phyloP scores from a whole-genome alignment of 2,888 invertebrate species.

The Prenolepis imparis region DNA sequence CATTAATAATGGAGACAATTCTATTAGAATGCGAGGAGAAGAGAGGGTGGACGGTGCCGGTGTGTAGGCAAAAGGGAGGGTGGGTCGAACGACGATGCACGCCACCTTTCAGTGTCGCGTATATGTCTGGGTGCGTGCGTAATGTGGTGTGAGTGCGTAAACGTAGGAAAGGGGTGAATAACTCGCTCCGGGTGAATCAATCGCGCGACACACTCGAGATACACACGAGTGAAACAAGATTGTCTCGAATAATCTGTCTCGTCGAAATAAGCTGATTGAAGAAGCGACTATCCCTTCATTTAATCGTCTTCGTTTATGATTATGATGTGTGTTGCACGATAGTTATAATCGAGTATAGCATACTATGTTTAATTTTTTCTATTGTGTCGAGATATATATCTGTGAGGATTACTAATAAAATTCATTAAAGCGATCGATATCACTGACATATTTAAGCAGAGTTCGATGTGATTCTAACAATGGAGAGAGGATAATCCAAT shows the following conservation, averaged over 20 bases:
- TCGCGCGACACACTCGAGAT: slow-evolving; percentile 39
- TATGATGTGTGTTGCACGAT: background rate
- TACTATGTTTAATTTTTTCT: slow-evolving; percentile 11
- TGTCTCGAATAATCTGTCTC: slow-evolving; percentile 1
- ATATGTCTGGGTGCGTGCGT: slow-evolving; percentile 22
- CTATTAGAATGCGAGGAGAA: slow-evolving; percentile 77
- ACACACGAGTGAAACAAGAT: background rate
- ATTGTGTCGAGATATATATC: background rate
- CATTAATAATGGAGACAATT: slow-evolving; percentile 82
- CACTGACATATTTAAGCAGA: slow-evolving; percentile 34
- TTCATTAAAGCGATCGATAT: slow-evolving; percentile 44
- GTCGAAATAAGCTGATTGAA: background rate
- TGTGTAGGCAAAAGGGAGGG: slow-evolving; percentile 8
- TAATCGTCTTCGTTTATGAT: background rate
- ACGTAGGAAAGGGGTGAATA: slow-evolving; percentile 45
- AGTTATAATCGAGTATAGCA: background rate
- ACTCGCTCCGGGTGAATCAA: slow-evolving; percentile 41
- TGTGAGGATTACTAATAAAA: slow-evolving; percentile 30
- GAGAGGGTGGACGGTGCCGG: background rate
- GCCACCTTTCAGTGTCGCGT: slow-evolving; percentile 40
- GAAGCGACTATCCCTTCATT: background rate
- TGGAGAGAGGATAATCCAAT: slow-evolving; percentile 49
- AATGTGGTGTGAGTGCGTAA: slow-evolving; percentile 49
- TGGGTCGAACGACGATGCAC: slow-evolving; percentile 46
- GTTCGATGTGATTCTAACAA: slow-evolving; percentile 54